Evolutionary conservation across 2,113 vertebrate species (phyloP).

Genomic region (Trinectes maculatus): DNA sequence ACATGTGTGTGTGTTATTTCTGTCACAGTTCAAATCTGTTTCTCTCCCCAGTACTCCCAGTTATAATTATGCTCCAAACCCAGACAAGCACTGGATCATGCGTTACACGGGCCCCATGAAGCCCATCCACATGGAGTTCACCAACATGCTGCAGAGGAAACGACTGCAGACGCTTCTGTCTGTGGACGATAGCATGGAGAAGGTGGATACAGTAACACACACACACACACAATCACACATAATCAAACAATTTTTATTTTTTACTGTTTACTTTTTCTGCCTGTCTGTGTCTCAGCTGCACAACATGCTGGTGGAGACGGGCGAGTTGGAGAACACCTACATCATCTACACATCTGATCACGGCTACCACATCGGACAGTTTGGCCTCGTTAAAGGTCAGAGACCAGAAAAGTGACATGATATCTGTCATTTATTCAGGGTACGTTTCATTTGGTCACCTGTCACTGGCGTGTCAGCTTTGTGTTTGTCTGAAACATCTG

Average conservation of each 20-base stretch:
- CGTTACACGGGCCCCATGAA: constrained; percentile 95
- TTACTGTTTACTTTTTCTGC: neutral
- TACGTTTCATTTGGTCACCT: too few relatives aligned
- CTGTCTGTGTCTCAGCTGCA: constrained; percentile 84
- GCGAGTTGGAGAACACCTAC: constrained; percentile 95
- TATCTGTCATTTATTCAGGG: too few relatives aligned
- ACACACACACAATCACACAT: neutral
- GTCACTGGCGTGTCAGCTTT: too few relatives aligned
- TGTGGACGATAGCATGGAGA: constrained; percentile 94
- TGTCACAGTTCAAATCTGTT: too few relatives aligned
- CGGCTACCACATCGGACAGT: constrained; percentile 97
- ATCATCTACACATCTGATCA: constrained; percentile 96
- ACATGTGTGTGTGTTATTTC: too few relatives aligned
- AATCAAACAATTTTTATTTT: neutral
- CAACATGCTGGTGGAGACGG: constrained; percentile 89
- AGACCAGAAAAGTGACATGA: too few relatives aligned
- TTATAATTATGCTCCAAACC: constrained; percentile 96
- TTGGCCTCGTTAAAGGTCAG: constrained; percentile 95
- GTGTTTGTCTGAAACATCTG: too few relatives aligned
- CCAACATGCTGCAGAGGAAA: constrained; percentile 94
- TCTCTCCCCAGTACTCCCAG: constrained; percentile 88
- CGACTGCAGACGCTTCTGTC: constrained; percentile 95
- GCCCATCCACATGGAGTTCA: constrained; percentile 98
- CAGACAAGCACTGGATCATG: constrained; percentile 99
- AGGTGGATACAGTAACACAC: constrained; percentile 72